Evolutionary conservation across 2,888 invertebrate genomes (phyloP).

Genomic region (Petrolisthes cinctipes): DNA sequence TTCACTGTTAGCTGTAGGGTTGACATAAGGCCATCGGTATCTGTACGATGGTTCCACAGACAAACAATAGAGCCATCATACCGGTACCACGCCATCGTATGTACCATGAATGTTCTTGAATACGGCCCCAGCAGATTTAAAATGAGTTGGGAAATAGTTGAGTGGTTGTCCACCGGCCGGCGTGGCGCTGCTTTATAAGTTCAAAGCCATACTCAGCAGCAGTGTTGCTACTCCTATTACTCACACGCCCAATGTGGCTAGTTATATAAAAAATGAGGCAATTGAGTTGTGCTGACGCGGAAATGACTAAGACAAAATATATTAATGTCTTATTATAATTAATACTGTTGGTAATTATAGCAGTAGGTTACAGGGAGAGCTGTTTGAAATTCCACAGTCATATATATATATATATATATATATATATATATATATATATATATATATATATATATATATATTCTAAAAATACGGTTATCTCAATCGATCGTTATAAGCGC

Average conservation of each 20-base stretch:
- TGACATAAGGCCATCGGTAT: too few species aligned
- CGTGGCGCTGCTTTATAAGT: slow-evolving; percentile 46
- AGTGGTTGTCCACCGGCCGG: slow-evolving; percentile 13
- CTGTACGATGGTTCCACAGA: too few species aligned
- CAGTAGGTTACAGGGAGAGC: background rate
- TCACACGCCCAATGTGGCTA: background rate
- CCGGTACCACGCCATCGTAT: too few species aligned
- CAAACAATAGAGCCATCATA: too few species aligned
- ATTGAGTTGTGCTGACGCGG: background rate
- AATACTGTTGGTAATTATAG: background rate
- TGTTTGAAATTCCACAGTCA: background rate
- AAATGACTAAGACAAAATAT: background rate
- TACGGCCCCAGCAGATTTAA: background rate
- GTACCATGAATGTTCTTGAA: too few species aligned
- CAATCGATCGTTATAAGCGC: too few species aligned
- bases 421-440: background rate
- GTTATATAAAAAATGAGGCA: background rate
- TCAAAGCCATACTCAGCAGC: slow-evolving; percentile 39
- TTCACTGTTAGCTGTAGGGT: too few species aligned
- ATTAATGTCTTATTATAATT: background rate
- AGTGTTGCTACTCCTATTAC: background rate
- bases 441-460: background rate
- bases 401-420: background rate
- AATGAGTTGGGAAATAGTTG: slow-evolving; percentile 4
- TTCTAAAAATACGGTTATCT: too few species aligned